Evolutionary conservation across 1,140 invertebrate genomes (phyloP), one percentile per base, ranked within the genome.

Genomic region (Macrostomum lignano): DNA sequence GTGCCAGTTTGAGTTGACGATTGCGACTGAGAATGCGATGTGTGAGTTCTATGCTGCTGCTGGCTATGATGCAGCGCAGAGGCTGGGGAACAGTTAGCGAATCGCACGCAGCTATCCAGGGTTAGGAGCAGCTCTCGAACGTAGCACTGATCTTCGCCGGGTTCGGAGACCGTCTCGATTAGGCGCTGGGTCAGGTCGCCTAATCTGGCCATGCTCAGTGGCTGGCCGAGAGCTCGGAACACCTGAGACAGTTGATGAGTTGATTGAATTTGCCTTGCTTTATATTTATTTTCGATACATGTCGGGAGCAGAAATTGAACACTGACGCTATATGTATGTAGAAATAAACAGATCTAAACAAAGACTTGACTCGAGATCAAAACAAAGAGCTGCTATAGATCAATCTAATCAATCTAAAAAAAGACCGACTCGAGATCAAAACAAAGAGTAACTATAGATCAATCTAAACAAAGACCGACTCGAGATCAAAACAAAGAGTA

Each of bases 111-210:
- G 79, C 76, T 1, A 81, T 94, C 81, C 0, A 96, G 55, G 0
- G 86, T 96, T 3, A 96, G 60, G 36, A 96, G 68, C 3, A 98
- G 58, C 51, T 96, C 86, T 0, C 84, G 94, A 0, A 98, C 88
- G 54, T 96, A 96, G 26, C 75, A 73, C 65, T 69, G 17, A 50
- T 96, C 88, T 54, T 96, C 88, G 9, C 81, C 84, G 49, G 82
- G 76, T 52, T 98, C 88, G 2, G 84, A 78, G 1, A 93, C 81
- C 1, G 84, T 93, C 57, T 98, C 88, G 17, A 93, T 82, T 9
- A 98, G 62, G 21, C 88, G 63, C 0, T 82, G 91, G 10, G 96
- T 54, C 38, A 98, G 79, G 51, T 93, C 81, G 1, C 76, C 77
- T 9, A 93, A 60, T 76, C 88, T 86, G 31, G 77, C 63, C 0